Conservation (phyloP, 1,140 invertebrate genomes). For the Zaprionus kolodkinae region DNA sequence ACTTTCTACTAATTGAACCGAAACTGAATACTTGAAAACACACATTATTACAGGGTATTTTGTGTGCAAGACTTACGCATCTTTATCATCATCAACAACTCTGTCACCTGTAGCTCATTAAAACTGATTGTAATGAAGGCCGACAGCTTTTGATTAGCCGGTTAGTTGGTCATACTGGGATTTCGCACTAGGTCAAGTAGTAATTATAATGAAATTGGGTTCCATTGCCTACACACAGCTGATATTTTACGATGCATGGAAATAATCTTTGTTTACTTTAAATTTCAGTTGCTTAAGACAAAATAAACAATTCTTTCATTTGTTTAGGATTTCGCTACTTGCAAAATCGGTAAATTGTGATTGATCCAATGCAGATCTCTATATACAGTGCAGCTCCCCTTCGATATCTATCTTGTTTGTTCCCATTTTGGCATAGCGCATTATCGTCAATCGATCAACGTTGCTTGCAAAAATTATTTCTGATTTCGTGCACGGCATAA, state of each 20-base stretch:
- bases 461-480: slow-evolving; percentile 19
- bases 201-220: neutral
- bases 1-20: slow-evolving; percentile 1
- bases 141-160: neutral
- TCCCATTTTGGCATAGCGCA: neutral
- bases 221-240: neutral
- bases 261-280: slow-evolving; percentile 1
- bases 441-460: slow-evolving; percentile 18
- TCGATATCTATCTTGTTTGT: slow-evolving; percentile 4
- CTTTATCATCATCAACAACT: neutral
- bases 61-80: neutral
- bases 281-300: neutral
- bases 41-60: slow-evolving; percentile 9
- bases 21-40: neutral
- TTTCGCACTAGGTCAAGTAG: neutral
- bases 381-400: neutral
- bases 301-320: neutral
- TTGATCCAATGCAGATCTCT: slow-evolving; percentile 17
- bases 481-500: slow-evolving; percentile 30
- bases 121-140: slow-evolving; percentile 9
- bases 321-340: neutral
- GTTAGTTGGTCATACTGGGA: neutral
- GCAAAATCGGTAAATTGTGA: slow-evolving; percentile 10
- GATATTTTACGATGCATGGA: neutral
- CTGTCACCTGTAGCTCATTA: slow-evolving; percentile 1